These are phyloP conservation scores for Nematolebias whitei DNA, from an alignment of 2,113 vertebrate genomes.

Conservation along the genomic window DNA sequence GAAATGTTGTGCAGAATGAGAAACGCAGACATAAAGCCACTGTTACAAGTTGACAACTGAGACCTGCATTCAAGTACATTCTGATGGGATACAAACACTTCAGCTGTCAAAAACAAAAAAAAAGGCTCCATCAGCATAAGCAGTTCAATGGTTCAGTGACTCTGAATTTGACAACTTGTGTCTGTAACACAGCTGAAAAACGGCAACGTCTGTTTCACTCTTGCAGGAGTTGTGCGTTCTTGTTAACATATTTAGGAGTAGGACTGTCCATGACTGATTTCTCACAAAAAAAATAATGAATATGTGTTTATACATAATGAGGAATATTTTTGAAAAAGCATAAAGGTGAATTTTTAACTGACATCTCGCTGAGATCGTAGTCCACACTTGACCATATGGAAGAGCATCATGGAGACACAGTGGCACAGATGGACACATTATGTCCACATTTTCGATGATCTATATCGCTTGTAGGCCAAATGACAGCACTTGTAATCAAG, in stretches of 20 bases:
- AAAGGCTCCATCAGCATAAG: background rate
- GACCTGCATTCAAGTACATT: slow-evolving; percentile 3
- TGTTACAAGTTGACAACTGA: slow-evolving; percentile 6
- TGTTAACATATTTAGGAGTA: slow-evolving; percentile 19
- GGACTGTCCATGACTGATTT: background rate
- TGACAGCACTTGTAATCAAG: slow-evolving; percentile 27
- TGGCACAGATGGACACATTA: slow-evolving; percentile 70
- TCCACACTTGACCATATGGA: slow-evolving; percentile 70
- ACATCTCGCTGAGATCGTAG: slow-evolving; percentile 49
- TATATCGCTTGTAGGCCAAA: slow-evolving; percentile 28
- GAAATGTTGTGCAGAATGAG: slow-evolving; percentile 28
- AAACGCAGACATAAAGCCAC: slow-evolving; percentile 31
- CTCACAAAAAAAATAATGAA: slow-evolving; percentile 4
- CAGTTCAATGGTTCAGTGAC: slow-evolving; percentile 24
- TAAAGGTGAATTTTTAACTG: slow-evolving; percentile 10
- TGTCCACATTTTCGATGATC: slow-evolving; percentile 61
- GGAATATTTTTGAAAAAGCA: background rate
- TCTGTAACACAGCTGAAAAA: slow-evolving; percentile 36
- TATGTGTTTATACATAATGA: slow-evolving; percentile 10
- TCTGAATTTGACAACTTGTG: slow-evolving; percentile 44
- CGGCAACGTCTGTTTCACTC: slow-evolving; percentile 41
- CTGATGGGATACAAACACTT: background rate
- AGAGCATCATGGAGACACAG: slow-evolving; percentile 58
- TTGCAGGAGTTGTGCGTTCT: slow-evolving; percentile 18
- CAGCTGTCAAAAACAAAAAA: background rate